Evolutionary conservation across 2,888 invertebrate genomes (phyloP).

Genomic region (Halocaridina rubra): DNA sequence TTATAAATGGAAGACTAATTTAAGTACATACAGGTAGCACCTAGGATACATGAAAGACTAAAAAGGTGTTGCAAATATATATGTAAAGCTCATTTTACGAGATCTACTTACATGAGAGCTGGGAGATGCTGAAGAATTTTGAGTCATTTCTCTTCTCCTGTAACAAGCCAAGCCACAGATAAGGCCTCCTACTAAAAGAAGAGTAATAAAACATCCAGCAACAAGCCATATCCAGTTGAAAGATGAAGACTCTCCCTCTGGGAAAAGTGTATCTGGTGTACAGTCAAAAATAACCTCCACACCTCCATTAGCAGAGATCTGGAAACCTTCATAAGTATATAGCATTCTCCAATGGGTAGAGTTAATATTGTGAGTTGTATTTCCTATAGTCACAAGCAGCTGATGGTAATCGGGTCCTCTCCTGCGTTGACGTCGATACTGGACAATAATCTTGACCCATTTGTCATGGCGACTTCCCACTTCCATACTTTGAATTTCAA

Average conservation of each 20-base stretch:
- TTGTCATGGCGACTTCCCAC: background rate
- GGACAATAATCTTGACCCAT: background rate
- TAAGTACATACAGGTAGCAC: too few relatives aligned
- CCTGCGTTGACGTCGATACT: background rate
- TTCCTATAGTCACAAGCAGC: background rate
- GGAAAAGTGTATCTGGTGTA: background rate
- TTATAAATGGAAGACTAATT: too few relatives aligned
- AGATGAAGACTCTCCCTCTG: background rate
- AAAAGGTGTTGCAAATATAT: too few relatives aligned
- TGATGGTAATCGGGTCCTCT: background rate
- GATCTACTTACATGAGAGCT: too few relatives aligned
- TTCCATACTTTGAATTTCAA: background rate
- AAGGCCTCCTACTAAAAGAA: too few relatives aligned
- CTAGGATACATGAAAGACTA: too few relatives aligned
- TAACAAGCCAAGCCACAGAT: too few relatives aligned
- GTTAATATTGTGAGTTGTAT: background rate
- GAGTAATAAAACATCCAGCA: background rate
- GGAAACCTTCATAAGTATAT: background rate
- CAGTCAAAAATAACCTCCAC: background rate
- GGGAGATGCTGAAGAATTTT: too few relatives aligned
- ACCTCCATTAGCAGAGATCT: background rate
- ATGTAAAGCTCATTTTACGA: too few relatives aligned
- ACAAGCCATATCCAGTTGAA: background rate
- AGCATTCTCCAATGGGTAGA: background rate
- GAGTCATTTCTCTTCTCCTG: too few relatives aligned